Evolutionary conservation across 2,113 vertebrate genomes (phyloP).

Genomic region (Atractosteus spatula): DNA sequence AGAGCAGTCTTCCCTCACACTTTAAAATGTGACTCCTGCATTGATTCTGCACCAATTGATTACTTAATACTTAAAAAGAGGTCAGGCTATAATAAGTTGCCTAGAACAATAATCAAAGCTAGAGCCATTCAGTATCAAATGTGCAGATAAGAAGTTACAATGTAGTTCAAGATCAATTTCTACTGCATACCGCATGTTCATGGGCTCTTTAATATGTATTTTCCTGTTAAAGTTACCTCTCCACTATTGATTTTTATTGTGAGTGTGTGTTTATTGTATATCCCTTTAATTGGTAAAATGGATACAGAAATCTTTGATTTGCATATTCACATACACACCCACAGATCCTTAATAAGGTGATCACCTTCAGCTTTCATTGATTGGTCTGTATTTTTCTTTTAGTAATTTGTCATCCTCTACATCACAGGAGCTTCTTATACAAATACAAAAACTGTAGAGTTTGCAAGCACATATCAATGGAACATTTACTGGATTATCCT

Average conservation of each 20-base stretch:
- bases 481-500: too few species aligned
- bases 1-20: neutral
- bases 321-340: slow-evolving; percentile 10
- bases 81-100: slow-evolving; percentile 3
- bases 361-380: slow-evolving; percentile 13
- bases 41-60: slow-evolving; percentile 1
- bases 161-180: slow-evolving; percentile 16
- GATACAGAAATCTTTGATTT: slow-evolving; percentile 19
- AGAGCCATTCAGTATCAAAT: neutral
- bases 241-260: slow-evolving; percentile 14
- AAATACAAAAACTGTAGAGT: slow-evolving; percentile 3
- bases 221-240: neutral
- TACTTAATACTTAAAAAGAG: slow-evolving; percentile 4
- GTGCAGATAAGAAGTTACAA: slow-evolving; percentile 16
- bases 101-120: slow-evolving; percentile 1
- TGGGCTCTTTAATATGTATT: slow-evolving; percentile 6
- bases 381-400: slow-evolving; percentile 10
- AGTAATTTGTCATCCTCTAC: slow-evolving; percentile 2
- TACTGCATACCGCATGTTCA: neutral
- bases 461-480: too few species aligned
- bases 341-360: slow-evolving; percentile 15
- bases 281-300: neutral
- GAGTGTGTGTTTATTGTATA: slow-evolving; percentile 2
- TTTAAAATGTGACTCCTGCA: slow-evolving; percentile 1
- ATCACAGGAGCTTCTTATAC: slow-evolving; percentile 13